Evolutionary conservation across 2,888 invertebrate species (phyloP).

Genomic region (Clivina fossor): DNA sequence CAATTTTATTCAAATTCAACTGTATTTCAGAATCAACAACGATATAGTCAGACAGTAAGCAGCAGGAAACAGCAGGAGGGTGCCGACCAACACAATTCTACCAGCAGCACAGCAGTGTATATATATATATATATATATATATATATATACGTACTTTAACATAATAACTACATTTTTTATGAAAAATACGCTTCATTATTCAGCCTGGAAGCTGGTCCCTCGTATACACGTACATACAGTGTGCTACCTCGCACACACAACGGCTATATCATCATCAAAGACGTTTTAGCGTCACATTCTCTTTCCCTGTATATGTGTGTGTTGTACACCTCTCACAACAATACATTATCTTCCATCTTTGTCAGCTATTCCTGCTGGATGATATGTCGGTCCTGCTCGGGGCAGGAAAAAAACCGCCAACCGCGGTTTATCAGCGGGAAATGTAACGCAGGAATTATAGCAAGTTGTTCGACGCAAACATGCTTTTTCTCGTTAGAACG

Average conservation of each 20-base stretch:
- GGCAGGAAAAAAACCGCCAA: conserved; percentile 4
- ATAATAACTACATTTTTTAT: conserved; percentile 34
- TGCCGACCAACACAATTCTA: too few species aligned
- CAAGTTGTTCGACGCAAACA: conserved; percentile 26
- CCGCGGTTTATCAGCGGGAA: conserved; percentile 24
- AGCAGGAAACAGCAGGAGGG: too few species aligned
- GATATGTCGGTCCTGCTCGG: background rate
- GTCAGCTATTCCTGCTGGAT: background rate
- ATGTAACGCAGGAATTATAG: conserved; percentile 26
- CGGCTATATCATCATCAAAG: conserved; percentile 34
- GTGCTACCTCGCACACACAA: conserved; percentile 8
- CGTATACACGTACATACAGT: too few species aligned
- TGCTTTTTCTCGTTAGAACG: conserved; percentile 12
- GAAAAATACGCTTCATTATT: conserved; percentile 34
- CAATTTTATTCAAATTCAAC: too few species aligned
- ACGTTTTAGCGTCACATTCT: conserved; percentile 32
- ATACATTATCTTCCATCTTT: conserved; percentile 25
- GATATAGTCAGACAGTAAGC: too few species aligned
- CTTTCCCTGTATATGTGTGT: too few species aligned
- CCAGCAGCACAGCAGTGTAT: too few species aligned
- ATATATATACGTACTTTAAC: conserved; percentile 26
- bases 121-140: too few species aligned
- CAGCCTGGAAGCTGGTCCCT: conserved; percentile 28
- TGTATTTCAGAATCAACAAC: too few species aligned
- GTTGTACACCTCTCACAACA: conserved; percentile 28